phyloP scores from a whole-genome alignment of 2,113 vertebrate genomes.

The Cynopterus brachyotis region DNA sequence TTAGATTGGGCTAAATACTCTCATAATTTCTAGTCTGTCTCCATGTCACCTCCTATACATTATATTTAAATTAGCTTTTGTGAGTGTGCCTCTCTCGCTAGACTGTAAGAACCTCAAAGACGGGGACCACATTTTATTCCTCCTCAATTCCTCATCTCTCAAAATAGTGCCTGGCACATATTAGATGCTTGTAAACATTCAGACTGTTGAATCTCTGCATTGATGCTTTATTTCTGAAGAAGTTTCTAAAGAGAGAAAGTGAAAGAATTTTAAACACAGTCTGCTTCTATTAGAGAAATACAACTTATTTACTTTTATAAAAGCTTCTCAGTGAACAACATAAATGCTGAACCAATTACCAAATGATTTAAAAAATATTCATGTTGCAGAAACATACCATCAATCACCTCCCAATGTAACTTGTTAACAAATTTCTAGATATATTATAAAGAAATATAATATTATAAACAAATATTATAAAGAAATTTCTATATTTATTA shows the following conservation, averaged over 20 bases:
- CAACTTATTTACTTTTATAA: not conserved
- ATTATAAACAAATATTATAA: too few species aligned
- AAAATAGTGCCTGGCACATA: not conserved
- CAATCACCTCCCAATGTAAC: not conserved
- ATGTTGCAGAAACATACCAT: not conserved
- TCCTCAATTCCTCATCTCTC: not conserved
- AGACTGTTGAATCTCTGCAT: not conserved
- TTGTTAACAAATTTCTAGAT: not conserved
- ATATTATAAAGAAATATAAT: not conserved
- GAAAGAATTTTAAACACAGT: not conserved
- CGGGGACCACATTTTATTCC: not conserved
- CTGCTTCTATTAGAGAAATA: not conserved
- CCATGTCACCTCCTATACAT: not conserved
- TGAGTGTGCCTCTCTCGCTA: not conserved
- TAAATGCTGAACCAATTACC: not conserved
- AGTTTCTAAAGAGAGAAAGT: not conserved
- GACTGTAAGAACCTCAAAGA: not conserved
- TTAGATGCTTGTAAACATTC: not conserved
- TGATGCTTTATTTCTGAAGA: not conserved
- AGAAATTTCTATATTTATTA: not conserved
- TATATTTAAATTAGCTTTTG: not conserved
- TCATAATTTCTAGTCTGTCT: not conserved
- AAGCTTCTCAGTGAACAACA: not conserved
- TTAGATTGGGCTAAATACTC: not conserved
- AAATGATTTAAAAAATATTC: slow-evolving; percentile 20